phyloP scores from a whole-genome alignment of 2,113 vertebrate genomes.

The Melierax canorus region DNA sequence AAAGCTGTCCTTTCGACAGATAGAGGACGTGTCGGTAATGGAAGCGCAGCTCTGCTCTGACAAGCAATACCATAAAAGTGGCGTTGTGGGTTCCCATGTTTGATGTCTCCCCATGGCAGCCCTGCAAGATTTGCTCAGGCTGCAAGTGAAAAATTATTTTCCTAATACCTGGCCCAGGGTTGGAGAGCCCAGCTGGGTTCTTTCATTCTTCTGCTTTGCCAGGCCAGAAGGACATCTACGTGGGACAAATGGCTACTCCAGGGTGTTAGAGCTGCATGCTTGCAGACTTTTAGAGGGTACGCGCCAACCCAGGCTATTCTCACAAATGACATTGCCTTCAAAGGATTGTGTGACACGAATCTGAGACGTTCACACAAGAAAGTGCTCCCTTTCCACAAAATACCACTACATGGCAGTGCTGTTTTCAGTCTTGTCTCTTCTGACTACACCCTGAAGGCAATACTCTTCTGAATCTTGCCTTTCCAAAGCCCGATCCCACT shows the following conservation, averaged over 20 bases:
- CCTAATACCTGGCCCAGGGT: not conserved
- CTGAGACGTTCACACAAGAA: not conserved
- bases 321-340: not conserved
- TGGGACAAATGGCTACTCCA: not conserved
- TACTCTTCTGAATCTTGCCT: not conserved
- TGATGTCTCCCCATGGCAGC: not conserved
- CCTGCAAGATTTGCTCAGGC: not conserved
- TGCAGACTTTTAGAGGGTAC: not conserved
- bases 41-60: slow-evolving; percentile 11
- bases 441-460: not conserved
- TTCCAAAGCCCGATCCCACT: not conserved
- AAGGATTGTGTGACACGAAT: not conserved
- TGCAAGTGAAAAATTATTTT: not conserved
- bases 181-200: not conserved
- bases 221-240: not conserved
- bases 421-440: not conserved
- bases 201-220: not conserved
- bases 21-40: slow-evolving; percentile 12
- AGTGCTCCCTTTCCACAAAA: not conserved
- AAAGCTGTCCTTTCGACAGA: slow-evolving; percentile 28
- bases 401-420: not conserved
- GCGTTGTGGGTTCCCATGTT: not conserved
- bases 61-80: not conserved
- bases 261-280: not conserved
- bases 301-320: not conserved